Base-by-base conservation (phyloP, 2,797 vertebrate genomes). In the Netta rufina region DNA sequence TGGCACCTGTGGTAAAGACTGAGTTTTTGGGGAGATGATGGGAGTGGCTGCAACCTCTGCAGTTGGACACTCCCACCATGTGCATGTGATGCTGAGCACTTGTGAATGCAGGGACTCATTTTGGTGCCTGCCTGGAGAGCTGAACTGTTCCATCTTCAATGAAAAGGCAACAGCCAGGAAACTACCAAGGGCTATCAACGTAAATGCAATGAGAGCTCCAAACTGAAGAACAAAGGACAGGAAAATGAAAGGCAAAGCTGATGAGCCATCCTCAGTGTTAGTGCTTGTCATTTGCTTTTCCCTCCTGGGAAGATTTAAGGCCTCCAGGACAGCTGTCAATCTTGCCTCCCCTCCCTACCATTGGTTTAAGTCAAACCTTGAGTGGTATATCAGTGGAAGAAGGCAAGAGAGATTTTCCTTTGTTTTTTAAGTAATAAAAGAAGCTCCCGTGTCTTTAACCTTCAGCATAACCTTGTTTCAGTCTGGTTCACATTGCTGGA, bases 381-480 rank as follows among this genome's bases (percentile, higher is more conserved):
- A 89, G 45, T 53, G 19, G 27, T 75, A 14, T 43, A 56, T 65
- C 79, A 64, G 17, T 47, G 66, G 41, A 93, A 47, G 45, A 84
- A 27, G 49, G 61, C 53, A 88, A 66, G 77, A 78, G 64, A 25
- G 64, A 66, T 81, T 89, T 82, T 58, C 33, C 61, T 82, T 56
- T 7, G 4, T 32, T 92, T 87, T 66, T 78, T 93, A 77, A 83
- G 92, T 84, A 91, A 95, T 95, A 93, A 93, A 93, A 93, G 88
- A 92, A 84, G 83, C 92, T 91, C 86, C 13, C 11, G 24, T 73
- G 69, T 88, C 85, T 95, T 97, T 97, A 96, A 97, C 97, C 97
- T 97, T 96, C 96, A 96, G 36, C n/a, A 78, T 95, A 97, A 97
- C 97, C 97, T 97, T 97, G 90, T 89, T 92, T 91, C 88, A 94